phyloP scores from a whole-genome alignment of 2,888 invertebrate species.

The Amblyteles armatorius region DNA sequence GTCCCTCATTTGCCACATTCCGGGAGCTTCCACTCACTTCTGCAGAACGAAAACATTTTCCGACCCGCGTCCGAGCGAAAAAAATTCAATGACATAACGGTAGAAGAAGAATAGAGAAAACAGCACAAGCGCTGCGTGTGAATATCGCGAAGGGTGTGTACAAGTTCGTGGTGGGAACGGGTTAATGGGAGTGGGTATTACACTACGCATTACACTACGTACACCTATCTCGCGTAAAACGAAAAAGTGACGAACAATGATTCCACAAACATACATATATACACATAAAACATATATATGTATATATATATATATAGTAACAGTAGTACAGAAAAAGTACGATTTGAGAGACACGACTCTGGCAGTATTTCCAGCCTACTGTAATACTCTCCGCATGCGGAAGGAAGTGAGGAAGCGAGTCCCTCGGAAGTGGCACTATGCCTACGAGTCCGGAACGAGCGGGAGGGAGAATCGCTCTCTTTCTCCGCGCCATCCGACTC shows the following conservation, averaged over 20 bases:
- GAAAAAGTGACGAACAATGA: slow-evolving; percentile 42
- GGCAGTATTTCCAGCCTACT: slow-evolving; percentile 65
- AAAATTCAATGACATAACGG: slow-evolving; percentile 50
- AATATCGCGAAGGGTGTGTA: slow-evolving; percentile 48
- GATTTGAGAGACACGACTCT: slow-evolving; percentile 27
- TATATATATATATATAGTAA: neutral
- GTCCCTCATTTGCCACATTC: neutral
- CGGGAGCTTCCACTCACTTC: neutral
- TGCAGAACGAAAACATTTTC: neutral
- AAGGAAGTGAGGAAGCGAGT: slow-evolving; percentile 82
- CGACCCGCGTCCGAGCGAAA: neutral
- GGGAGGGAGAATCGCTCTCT: slow-evolving; percentile 59
- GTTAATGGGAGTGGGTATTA: slow-evolving; percentile 55
- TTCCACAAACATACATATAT: slow-evolving; percentile 1
- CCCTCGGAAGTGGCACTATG: slow-evolving; percentile 79
- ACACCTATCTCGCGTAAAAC: slow-evolving; percentile 41
- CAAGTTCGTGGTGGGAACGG: slow-evolving; percentile 51
- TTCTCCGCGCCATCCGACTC: slow-evolving; percentile 25
- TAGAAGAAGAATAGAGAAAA: slow-evolving; percentile 5
- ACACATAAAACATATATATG: neutral
- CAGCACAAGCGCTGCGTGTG: slow-evolving; percentile 20
- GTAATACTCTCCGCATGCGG: slow-evolving; percentile 74
- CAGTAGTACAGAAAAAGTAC: slow-evolving; percentile 8
- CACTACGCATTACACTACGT: slow-evolving; percentile 34
- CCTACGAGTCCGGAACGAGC: slow-evolving; percentile 66